Evolutionary conservation across 1,140 invertebrate species (phyloP).

Genomic region (Chironomus striatipennis): DNA sequence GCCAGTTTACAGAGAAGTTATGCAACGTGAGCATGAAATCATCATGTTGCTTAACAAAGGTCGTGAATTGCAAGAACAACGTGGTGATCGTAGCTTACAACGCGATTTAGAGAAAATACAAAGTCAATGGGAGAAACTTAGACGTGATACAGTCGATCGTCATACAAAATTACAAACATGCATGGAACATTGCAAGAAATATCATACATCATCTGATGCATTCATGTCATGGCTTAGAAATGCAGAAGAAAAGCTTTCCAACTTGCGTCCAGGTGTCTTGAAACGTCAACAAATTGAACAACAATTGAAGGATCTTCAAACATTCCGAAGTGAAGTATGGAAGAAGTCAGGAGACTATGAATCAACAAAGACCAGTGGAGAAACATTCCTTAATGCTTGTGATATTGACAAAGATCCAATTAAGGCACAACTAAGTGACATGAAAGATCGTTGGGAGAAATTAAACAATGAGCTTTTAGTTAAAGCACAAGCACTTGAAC

Average conservation of each 20-base stretch:
- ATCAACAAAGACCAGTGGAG: conserved; percentile 72
- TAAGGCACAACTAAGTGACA: conserved; percentile 64
- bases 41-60: conserved; percentile 92
- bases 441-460: conserved; percentile 83
- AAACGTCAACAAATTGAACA: conserved; percentile 80
- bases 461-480: conserved; percentile 66
- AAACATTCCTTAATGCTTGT: conserved; percentile 74
- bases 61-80: conserved; percentile 57
- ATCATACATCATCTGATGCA: conserved; percentile 69
- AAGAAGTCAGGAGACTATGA: conserved; percentile 86
- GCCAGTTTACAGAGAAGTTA: conserved; percentile 78
- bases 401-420: conserved; percentile 87
- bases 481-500: conserved; percentile 70
- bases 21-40: conserved; percentile 84
- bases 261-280: conserved; percentile 68
- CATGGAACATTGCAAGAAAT: conserved; percentile 87
- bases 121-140: conserved; percentile 80
- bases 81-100: conserved; percentile 46
- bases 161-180: conserved; percentile 79
- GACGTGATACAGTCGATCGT: conserved; percentile 73
- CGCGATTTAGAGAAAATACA: conserved; percentile 79
- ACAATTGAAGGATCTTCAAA: conserved; percentile 80
- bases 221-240: conserved; percentile 83
- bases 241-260: conserved; percentile 75
- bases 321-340: conserved; percentile 86